Evolutionary conservation across 2,113 vertebrate species (phyloP).

Genomic region (Saguinus imperator): DNA sequence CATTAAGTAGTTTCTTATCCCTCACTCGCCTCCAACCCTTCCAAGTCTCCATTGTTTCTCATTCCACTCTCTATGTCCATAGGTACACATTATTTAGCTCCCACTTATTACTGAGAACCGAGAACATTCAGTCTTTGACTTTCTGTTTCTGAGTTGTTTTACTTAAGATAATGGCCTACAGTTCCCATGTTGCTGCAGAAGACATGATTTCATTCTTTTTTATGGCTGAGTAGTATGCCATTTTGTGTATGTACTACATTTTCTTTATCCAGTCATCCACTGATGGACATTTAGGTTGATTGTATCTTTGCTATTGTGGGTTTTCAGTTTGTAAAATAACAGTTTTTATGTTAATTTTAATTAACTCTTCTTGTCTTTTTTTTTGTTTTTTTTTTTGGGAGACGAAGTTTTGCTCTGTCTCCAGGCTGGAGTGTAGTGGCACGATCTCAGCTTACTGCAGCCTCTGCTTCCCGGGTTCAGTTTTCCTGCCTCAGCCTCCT

Average conservation of each 20-base stretch:
- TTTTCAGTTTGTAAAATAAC: not conserved
- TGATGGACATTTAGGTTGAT: not conserved
- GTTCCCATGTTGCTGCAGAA: not conserved
- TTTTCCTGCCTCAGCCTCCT: too few relatives aligned
- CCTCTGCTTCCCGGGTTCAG: too few relatives aligned
- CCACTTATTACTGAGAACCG: not conserved
- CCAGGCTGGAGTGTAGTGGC: too few relatives aligned
- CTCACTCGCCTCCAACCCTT: not conserved
- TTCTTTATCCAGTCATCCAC: not conserved
- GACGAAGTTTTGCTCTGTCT: too few relatives aligned
- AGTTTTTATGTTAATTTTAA: not conserved
- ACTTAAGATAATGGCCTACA: not conserved
- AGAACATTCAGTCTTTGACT: not conserved
- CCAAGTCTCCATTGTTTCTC: not conserved
- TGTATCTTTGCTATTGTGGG: not conserved
- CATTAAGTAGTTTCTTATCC: not conserved
- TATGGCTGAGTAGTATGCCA: not conserved
- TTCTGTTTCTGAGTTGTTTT: not conserved
- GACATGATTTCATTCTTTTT: not conserved
- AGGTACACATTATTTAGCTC: not conserved
- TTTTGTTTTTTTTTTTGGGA: too few relatives aligned
- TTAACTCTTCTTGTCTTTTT: not conserved
- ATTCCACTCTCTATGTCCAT: not conserved
- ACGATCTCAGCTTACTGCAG: too few relatives aligned
- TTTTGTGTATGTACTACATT: not conserved